A percentile compares a stretch with the other conserved stretches of the same genome.
Conservation (phyloP, 2,888 invertebrate species). For the Allolobophora icterica region DNA sequence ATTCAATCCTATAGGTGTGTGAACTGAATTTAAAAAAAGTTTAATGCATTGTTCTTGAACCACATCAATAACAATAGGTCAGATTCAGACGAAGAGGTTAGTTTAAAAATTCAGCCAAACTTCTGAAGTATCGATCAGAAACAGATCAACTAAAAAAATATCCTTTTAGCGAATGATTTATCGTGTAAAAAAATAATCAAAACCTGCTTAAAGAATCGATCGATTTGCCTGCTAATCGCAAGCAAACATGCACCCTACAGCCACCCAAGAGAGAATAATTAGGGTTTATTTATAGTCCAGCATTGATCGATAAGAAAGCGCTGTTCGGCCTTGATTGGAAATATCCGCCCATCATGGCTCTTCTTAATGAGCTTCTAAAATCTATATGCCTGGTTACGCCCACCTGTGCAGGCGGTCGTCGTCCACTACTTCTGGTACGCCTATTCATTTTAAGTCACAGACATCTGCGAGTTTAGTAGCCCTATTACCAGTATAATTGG, state of each 20-base stretch:
- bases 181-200: not conserved
- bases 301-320: not conserved
- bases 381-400: not conserved
- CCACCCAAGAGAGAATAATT: not conserved
- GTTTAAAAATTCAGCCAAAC: not conserved
- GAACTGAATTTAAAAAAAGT: not conserved
- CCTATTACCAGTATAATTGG: not conserved
- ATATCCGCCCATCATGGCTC: not conserved
- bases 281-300: not conserved
- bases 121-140: not conserved
- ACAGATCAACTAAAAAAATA: not conserved
- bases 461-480: not conserved
- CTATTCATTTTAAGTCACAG: not conserved
- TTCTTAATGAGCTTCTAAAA: not conserved
- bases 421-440: not conserved
- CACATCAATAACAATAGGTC: not conserved
- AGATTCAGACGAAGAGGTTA: not conserved
- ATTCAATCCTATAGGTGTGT: not conserved
- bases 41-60: not conserved
- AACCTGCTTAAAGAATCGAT: not conserved
- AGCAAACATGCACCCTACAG: not conserved
- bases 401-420: not conserved
- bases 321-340: not conserved
- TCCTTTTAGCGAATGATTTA: not conserved
- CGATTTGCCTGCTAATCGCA: not conserved